Evolutionary conservation across 2,113 vertebrate genomes (phyloP).

Genomic region (Hiodon alosoides): DNA sequence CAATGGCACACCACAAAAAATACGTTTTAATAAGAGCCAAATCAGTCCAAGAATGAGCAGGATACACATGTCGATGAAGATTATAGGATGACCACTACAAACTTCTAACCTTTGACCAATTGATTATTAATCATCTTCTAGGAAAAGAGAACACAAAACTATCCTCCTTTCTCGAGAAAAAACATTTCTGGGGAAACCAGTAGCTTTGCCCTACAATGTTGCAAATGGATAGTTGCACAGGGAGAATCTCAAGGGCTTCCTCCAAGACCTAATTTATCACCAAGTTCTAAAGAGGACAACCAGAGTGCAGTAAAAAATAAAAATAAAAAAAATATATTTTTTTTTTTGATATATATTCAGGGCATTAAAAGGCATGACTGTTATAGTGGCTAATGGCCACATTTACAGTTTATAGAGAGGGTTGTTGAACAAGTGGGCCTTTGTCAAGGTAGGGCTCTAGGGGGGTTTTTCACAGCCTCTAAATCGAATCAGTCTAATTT

Average conservation of each 20-base stretch:
- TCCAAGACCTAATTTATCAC: constrained; percentile 1
- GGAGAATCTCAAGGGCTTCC: neutral
- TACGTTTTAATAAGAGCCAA: neutral
- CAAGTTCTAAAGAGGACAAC: neutral
- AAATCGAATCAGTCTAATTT: neutral
- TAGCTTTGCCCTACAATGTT: neutral
- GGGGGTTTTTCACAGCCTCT: neutral
- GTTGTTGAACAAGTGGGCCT: neutral
- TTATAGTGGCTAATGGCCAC: neutral
- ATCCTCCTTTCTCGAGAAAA: neutral
- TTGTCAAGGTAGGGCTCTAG: neutral
- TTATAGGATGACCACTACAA: neutral
- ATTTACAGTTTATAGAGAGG: neutral
- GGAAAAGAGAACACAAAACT: neutral
- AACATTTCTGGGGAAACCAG: neutral
- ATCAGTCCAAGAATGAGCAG: neutral
- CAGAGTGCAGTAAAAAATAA: neutral
- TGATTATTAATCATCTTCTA: neutral
- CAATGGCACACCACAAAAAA: neutral
- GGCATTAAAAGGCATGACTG: neutral
- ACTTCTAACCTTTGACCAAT: neutral
- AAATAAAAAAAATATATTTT: neutral
- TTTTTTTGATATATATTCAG: too few species aligned
- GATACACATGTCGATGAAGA: neutral
- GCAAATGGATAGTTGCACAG: neutral